Percentiles rank a stretch among this genome's conserved stretches.
Evolutionary conservation across 2,888 invertebrate genomes (phyloP).

Genomic region (Didymodactylos carnosus): DNA sequence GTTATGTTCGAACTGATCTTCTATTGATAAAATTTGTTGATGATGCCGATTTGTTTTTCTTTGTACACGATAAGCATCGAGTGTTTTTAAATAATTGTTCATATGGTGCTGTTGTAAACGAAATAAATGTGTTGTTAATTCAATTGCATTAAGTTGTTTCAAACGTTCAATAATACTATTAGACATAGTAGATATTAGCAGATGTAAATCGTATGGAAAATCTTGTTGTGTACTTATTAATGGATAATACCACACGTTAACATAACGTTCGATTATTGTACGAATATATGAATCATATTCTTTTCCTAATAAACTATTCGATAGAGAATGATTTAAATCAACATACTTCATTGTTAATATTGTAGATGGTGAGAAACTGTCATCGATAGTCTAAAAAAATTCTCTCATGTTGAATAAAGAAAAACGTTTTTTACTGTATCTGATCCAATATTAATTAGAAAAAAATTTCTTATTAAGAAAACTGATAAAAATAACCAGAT

Average conservation of each 20-base stretch:
- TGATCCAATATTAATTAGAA: too few species aligned
- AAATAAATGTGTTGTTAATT: neutral
- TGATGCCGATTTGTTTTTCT: neutral
- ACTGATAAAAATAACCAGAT: too few species aligned
- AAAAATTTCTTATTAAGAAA: too few species aligned
- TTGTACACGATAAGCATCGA: neutral
- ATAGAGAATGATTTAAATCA: too few species aligned
- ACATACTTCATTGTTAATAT: too few species aligned
- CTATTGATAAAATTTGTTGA: neutral
- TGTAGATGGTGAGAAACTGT: too few species aligned
- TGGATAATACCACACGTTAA: neutral
- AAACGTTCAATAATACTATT: neutral
- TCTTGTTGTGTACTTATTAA: neutral
- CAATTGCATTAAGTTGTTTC: neutral
- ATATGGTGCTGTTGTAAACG: neutral
- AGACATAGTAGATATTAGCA: neutral
- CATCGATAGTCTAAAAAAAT: too few species aligned
- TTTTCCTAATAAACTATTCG: too few species aligned
- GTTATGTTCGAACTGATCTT: neutral
- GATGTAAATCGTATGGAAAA: neutral
- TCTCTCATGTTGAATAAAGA: too few species aligned
- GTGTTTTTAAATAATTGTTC: neutral
- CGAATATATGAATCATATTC: neutral
- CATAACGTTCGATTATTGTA: neutral
- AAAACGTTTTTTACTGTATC: too few species aligned